phyloP scores from a whole-genome alignment of 2,113 vertebrate genomes.

The Phocoena phocoena region DNA sequence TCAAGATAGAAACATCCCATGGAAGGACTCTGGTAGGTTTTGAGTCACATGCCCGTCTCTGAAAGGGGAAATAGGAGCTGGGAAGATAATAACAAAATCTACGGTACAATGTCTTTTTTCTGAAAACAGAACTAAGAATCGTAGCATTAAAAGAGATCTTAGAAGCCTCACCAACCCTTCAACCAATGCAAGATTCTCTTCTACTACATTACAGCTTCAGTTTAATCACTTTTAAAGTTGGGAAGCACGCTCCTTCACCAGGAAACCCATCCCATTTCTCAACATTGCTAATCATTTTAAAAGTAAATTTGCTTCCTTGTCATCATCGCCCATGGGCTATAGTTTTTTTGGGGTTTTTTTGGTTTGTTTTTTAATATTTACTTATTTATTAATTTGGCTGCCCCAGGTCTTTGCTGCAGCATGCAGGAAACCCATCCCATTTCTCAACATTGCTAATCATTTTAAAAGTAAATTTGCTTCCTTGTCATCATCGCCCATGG shows the following conservation, averaged over 20 bases:
- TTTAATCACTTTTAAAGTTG: not conserved
- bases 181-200: not conserved
- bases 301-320: not conserved
- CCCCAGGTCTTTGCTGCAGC: not conserved
- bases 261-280: not conserved
- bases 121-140: not conserved
- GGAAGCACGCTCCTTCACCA: not conserved
- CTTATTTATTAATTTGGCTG: not conserved
- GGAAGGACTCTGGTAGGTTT: not conserved
- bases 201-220: not conserved
- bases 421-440: not conserved
- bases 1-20: not conserved
- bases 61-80: not conserved
- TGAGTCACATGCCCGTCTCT: not conserved
- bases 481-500: not conserved
- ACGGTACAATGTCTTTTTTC: not conserved
- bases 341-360: fast-evolving
- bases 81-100: not conserved
- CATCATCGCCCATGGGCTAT: not conserved
- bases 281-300: not conserved
- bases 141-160: not conserved
- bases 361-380: not conserved
- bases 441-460: not conserved
- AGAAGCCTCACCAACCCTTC: not conserved
- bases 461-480: not conserved